A percentile compares a stretch with the other conserved stretches of the same genome.
These are phyloP conservation scores for Calypte anna DNA, from an alignment of 2,113 vertebrate species.

Conservation along the genomic window DNA sequence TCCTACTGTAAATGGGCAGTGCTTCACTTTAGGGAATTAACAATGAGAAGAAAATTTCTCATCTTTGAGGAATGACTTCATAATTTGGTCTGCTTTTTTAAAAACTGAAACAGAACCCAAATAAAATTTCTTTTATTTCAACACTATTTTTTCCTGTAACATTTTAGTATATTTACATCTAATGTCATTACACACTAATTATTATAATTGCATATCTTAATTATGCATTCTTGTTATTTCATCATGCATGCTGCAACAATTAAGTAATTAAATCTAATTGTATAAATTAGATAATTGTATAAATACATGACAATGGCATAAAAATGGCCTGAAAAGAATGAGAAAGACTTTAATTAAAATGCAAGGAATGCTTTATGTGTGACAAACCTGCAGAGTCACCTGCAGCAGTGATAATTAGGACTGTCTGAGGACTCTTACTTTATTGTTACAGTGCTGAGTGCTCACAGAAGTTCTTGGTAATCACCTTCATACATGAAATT, in stretches of 20 bases:
- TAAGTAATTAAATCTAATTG: slow-evolving; percentile 77
- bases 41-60: neutral
- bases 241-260: slow-evolving; percentile 73
- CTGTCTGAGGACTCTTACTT: neutral
- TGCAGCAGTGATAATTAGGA: neutral
- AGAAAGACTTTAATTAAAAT: neutral
- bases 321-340: slow-evolving; percentile 29
- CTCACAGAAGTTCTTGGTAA: neutral
- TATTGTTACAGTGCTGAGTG: neutral
- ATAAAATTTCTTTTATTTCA: slow-evolving; percentile 2
- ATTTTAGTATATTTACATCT: slow-evolving; percentile 72
- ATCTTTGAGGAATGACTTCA: neutral
- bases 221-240: slow-evolving; percentile 71
- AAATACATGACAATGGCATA: slow-evolving; percentile 70
- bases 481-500: neutral
- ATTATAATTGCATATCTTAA: slow-evolving; percentile 75
- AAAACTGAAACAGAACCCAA: neutral
- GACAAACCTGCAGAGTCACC: neutral
- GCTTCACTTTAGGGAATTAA: neutral
- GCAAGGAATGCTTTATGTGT: neutral
- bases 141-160: slow-evolving; percentile 53
- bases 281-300: slow-evolving; percentile 69
- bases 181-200: slow-evolving; percentile 74
- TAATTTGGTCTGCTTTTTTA: neutral
- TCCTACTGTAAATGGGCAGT: neutral